phyloP scores from a whole-genome alignment of 2,888 invertebrate species.

The Heliconius hortense region DNA sequence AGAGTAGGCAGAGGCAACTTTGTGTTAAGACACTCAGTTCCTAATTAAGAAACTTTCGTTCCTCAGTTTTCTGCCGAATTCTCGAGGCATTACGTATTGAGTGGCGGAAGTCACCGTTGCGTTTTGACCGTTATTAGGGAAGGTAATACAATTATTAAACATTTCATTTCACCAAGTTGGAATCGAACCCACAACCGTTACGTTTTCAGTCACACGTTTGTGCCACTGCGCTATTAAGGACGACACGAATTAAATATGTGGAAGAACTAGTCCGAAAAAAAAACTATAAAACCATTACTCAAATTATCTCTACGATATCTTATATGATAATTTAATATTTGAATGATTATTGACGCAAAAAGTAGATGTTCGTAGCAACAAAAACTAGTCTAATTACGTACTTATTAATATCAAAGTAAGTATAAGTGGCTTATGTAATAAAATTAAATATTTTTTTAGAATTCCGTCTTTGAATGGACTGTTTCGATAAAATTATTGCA shows the following conservation, averaged over 20 bases:
- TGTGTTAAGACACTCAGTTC: neutral
- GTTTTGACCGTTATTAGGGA: too few relatives aligned
- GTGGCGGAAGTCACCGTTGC: neutral
- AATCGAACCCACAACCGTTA: too few relatives aligned
- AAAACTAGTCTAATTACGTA: neutral
- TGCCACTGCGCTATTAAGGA: too few relatives aligned
- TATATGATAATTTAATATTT: constrained; percentile 7
- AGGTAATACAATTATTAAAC: too few relatives aligned
- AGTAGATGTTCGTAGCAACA: neutral
- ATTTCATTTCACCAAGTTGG: too few relatives aligned
- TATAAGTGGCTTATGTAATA: neutral
- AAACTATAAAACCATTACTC: neutral
- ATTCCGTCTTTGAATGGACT: neutral
- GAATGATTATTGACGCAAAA: neutral
- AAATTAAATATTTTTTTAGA: constrained; percentile 17
- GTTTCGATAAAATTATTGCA: neutral
- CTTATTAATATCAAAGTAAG: neutral
- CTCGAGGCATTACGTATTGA: too few relatives aligned
- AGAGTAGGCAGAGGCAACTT: neutral
- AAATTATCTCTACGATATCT: constrained; percentile 1
- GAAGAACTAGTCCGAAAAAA: neutral
- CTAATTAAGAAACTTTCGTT: neutral
- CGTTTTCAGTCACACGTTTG: too few relatives aligned
- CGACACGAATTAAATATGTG: too few relatives aligned
- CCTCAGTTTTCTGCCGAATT: neutral